A percentile compares a stretch with the other conserved stretches of the same genome.
phyloP scores from a whole-genome alignment of 2,888 invertebrate genomes.

The Carabus problematicus region DNA sequence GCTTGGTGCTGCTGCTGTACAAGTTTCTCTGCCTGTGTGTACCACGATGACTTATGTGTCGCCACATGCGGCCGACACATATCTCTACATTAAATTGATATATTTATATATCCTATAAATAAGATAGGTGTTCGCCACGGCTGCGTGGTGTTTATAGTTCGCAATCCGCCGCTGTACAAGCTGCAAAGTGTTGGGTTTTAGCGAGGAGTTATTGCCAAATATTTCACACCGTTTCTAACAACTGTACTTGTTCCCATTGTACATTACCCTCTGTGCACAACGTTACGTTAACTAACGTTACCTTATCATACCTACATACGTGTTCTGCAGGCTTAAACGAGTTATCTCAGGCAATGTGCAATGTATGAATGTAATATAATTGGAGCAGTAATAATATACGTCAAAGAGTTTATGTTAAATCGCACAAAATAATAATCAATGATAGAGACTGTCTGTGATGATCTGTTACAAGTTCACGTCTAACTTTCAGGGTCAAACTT shows the following conservation, averaged over 20 bases:
- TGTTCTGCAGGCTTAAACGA: no score
- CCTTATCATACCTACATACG: no score
- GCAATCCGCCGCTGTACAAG: slow-evolving; percentile 16
- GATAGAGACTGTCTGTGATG: no score
- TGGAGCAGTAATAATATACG: no score
- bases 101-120: slow-evolving; percentile 43
- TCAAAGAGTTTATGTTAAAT: no score
- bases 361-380: no score
- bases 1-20: not conserved
- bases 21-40: not conserved
- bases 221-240: not conserved
- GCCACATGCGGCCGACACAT: slow-evolving; percentile 41
- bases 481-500: no score
- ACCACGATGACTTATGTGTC: slow-evolving; percentile 33
- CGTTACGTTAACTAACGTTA: no score
- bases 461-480: no score
- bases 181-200: slow-evolving; percentile 18
- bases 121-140: slow-evolving; percentile 32
- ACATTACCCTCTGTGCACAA: no score
- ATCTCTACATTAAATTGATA: slow-evolving; percentile 43
- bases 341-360: no score
- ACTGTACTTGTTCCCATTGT: not conserved
- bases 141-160: slow-evolving; percentile 23
- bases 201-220: slow-evolving; percentile 18
- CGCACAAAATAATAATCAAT: no score